phyloP scores from a whole-genome alignment of 2,113 vertebrate genomes.

The Hippopotamus amphibius region DNA sequence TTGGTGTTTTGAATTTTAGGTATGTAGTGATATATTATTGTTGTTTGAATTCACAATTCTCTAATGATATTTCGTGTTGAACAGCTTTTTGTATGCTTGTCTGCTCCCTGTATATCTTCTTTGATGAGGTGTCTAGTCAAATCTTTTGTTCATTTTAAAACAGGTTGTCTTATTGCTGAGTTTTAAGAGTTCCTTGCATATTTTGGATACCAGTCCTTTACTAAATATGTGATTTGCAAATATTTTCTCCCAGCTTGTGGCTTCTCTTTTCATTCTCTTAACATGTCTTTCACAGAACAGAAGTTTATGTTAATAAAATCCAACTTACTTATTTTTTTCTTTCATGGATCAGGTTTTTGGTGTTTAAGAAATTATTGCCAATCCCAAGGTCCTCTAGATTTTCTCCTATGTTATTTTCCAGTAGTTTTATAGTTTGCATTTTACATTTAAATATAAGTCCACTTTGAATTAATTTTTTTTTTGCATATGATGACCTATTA shows the following conservation, averaged over 20 bases:
- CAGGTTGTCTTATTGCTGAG: not conserved
- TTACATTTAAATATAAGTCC: not conserved
- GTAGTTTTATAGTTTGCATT: conserved; percentile 23
- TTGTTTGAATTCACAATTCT: not conserved
- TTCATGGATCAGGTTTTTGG: not conserved
- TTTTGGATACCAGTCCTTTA: not conserved
- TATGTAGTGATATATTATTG: not conserved
- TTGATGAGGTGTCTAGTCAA: not conserved
- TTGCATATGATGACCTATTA: not conserved
- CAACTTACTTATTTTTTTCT: not conserved
- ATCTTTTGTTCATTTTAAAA: not conserved
- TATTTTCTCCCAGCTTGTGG: not conserved
- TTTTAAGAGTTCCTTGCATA: not conserved
- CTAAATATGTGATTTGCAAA: not conserved
- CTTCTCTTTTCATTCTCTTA: not conserved
- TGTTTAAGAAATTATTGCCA: conserved; percentile 1
- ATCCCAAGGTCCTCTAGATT: not conserved
- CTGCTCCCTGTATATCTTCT: not conserved
- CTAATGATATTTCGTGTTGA: not conserved
- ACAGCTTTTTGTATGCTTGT: not conserved
- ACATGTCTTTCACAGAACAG: not conserved
- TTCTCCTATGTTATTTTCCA: not conserved
- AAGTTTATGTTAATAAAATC: conserved; percentile 4
- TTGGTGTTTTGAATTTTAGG: not conserved
- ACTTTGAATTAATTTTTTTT: not conserved